These are phyloP conservation scores for Mylabris phalerata DNA, from an alignment of 1,140 invertebrate genomes.

Conservation along the genomic window DNA sequence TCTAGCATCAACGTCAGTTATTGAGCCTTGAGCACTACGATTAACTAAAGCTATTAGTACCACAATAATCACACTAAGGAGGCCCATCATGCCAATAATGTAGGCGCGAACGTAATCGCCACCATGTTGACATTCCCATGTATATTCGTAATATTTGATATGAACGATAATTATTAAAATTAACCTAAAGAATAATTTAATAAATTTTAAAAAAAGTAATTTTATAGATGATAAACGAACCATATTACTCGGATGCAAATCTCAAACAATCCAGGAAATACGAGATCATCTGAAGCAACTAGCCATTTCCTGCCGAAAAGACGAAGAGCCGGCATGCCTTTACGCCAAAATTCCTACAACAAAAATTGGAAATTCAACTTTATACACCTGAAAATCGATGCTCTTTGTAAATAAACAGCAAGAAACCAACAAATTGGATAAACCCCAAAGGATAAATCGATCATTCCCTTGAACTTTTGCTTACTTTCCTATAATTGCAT, in stretches of 20 bases:
- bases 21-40: slow-evolving; percentile 61
- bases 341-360: too few species aligned
- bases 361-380: too few species aligned
- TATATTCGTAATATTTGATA: slow-evolving; percentile 55
- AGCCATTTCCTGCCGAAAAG: slow-evolving; percentile 73
- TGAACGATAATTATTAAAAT: slow-evolving; percentile 57
- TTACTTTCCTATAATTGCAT: too few species aligned
- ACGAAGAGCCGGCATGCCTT: slow-evolving; percentile 62
- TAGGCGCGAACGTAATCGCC: slow-evolving; percentile 62
- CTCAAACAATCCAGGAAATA: slow-evolving; percentile 72
- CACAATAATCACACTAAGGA: slow-evolving; percentile 54
- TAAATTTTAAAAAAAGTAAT: not conserved
- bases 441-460: too few species aligned
- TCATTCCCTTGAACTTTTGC: too few species aligned
- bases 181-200: slow-evolving; percentile 47
- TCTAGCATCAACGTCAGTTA: slow-evolving; percentile 60
- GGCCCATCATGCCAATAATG: slow-evolving; percentile 54
- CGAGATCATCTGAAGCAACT: slow-evolving; percentile 68
- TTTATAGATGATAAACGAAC: slow-evolving; percentile 39
- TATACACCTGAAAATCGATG: too few species aligned
- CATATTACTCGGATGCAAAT: slow-evolving; percentile 63
- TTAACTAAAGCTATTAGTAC: slow-evolving; percentile 59
- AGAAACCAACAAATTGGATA: too few species aligned
- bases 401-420: too few species aligned
- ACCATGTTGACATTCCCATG: slow-evolving; percentile 54